A percentile compares a stretch with the other conserved stretches of the same genome.
phyloP scores from a whole-genome alignment of 2,113 vertebrate species.

The Eublepharis macularius region DNA sequence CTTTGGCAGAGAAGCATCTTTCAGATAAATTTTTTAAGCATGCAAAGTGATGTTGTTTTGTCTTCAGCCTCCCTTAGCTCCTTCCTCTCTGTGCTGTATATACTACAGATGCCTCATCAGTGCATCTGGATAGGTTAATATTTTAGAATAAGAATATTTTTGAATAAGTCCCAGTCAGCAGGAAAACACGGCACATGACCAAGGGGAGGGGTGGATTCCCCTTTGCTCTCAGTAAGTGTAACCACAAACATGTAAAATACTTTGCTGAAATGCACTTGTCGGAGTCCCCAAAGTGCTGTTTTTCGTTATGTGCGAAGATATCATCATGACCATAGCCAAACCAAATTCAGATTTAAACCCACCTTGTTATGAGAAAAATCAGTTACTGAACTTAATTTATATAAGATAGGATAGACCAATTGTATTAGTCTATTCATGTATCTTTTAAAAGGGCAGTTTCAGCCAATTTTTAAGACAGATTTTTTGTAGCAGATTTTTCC shows the following conservation, averaged over 20 bases:
- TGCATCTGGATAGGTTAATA: background rate
- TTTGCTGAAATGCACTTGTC: background rate
- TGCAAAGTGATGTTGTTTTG: conserved; percentile 33
- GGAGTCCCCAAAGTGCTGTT: background rate
- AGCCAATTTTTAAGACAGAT: too few relatives aligned
- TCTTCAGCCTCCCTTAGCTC: conserved; percentile 30
- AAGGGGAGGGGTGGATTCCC: background rate
- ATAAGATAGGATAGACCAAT: background rate
- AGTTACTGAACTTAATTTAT: background rate
- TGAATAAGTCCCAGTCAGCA: background rate
- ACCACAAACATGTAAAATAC: background rate
- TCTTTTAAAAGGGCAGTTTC: too few relatives aligned
- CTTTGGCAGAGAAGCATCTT: conserved; percentile 51
- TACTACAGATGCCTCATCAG: conserved; percentile 15
- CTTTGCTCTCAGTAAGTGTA: background rate
- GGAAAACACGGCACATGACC: background rate
- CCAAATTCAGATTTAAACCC: conserved; percentile 13
- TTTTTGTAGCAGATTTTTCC: too few relatives aligned
- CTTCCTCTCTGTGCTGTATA: conserved; percentile 35
- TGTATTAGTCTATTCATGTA: too few relatives aligned
- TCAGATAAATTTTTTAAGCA: conserved; percentile 61
- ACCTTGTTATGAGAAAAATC: background rate
- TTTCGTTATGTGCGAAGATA: background rate
- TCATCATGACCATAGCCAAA: rapidly evolving
- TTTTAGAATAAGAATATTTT: conserved; percentile 5